Conservation (phyloP, 2,797 vertebrate genomes). For the Hippoglossus hippoglossus region DNA sequence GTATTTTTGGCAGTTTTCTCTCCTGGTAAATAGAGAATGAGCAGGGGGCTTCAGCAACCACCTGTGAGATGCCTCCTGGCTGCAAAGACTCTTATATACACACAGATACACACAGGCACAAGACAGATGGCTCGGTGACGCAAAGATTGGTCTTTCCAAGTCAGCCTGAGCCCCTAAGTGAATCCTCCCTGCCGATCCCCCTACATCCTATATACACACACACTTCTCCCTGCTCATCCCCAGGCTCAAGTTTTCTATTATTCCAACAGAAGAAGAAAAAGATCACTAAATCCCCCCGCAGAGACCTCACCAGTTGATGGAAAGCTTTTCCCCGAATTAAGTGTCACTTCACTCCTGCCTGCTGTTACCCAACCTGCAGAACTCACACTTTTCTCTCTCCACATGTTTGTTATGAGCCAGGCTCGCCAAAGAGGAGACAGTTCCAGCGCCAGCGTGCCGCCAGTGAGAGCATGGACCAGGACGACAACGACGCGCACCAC, state of each 20-base stretch:
- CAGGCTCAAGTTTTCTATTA: conserved; percentile 8
- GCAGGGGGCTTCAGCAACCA: conserved; percentile 59
- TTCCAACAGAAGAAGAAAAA: conserved; percentile 30
- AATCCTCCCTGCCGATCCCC: conserved; percentile 55
- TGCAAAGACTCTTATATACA: conserved; percentile 58
- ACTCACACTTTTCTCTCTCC: conserved; percentile 32
- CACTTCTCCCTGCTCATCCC: conserved; percentile 9
- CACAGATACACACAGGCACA: conserved; percentile 41
- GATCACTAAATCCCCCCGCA: conserved; percentile 35
- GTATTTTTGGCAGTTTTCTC: conserved; percentile 30
- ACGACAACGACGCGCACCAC: conserved; percentile 86
- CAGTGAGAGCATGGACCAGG: conserved; percentile 97
- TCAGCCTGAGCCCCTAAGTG: conserved; percentile 61
- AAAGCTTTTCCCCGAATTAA: conserved; percentile 47
- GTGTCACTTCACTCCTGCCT: conserved; percentile 20
- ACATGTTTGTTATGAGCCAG: conserved; percentile 68
- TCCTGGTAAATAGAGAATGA: conserved; percentile 49
- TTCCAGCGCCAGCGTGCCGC: conserved; percentile 97
- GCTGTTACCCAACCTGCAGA: conserved; percentile 28
- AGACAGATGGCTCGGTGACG: conserved; percentile 83
- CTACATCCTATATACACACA: conserved; percentile 35
- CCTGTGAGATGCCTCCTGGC: conserved; percentile 66
- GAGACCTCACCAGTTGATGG: conserved; percentile 37
- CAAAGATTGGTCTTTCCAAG: conserved; percentile 73
- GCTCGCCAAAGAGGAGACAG: conserved; percentile 95